Conservation (phyloP, 2,888 invertebrate genomes). For the Tetanocera ferruginea region DNA sequence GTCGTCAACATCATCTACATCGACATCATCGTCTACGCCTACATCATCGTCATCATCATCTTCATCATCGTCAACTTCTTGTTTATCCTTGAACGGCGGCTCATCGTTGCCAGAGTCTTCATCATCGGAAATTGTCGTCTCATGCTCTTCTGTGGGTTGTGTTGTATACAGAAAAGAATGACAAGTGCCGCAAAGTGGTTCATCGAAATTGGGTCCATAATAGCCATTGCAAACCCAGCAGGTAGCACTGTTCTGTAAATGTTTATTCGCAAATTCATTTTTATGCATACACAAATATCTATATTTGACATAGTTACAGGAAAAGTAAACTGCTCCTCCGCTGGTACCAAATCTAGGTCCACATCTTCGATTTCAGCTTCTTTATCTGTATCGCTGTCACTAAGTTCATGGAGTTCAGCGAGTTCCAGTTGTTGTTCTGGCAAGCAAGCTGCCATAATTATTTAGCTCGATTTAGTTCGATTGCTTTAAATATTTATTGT, state of each 20-base stretch:
- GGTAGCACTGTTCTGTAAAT: conserved; percentile 61
- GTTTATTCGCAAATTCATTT: background rate
- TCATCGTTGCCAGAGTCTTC: conserved; percentile 97
- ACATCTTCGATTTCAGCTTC: conserved; percentile 50
- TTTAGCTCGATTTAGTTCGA: background rate
- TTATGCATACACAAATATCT: background rate
- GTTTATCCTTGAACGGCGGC: conserved; percentile 73
- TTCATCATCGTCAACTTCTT: conserved; percentile 53
- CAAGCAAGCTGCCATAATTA: conserved; percentile 60
- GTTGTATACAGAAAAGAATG: conserved; percentile 93
- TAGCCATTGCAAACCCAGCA: conserved; percentile 92
- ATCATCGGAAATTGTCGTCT: conserved; percentile 79
- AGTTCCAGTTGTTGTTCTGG: conserved; percentile 57
- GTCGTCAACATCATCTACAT: conserved; percentile 44
- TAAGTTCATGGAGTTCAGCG: conserved; percentile 52
- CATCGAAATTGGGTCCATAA: conserved; percentile 91
- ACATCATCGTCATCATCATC: conserved; percentile 63
- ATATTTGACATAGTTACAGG: conserved; percentile 54
- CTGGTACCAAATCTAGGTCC: conserved; percentile 43
- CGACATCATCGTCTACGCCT: conserved; percentile 56
- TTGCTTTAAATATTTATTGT: conserved; percentile 4
- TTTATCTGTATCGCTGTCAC: conserved; percentile 55
- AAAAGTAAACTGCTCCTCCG: conserved; percentile 59
- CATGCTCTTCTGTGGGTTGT: conserved; percentile 64
- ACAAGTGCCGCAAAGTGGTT: conserved; percentile 92